Percentiles rank a stretch among this genome's conserved stretches.
Conservation (phyloP, 2,113 vertebrate species). For the Hippocampus mohnikei region DNA sequence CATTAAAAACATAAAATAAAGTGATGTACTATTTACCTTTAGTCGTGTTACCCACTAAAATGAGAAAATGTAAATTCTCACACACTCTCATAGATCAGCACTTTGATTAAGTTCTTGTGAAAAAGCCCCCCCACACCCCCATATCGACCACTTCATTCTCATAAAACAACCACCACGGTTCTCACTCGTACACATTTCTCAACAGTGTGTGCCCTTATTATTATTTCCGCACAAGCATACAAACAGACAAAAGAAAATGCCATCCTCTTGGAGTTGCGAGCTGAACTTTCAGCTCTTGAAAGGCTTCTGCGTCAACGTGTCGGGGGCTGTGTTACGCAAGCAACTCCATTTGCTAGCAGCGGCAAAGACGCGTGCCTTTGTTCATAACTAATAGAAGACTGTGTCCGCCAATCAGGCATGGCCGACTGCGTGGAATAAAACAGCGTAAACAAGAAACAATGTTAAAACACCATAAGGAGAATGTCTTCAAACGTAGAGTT, state of each 20-base stretch:
- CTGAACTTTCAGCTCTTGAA: slow-evolving; percentile 28
- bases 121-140: neutral
- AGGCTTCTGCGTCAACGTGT: slow-evolving; percentile 30
- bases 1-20: too few relatives aligned
- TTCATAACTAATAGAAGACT: slow-evolving; percentile 71
- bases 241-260: neutral
- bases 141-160: too few relatives aligned
- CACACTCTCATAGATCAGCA: too few relatives aligned
- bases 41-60: too few relatives aligned
- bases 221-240: neutral
- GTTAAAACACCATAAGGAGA: slow-evolving; percentile 28
- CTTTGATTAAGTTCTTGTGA: neutral
- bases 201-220: neutral
- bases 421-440: slow-evolving; percentile 53
- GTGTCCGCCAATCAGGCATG: slow-evolving; percentile 64
- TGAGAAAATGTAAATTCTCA: too few relatives aligned
- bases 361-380: slow-evolving; percentile 60
- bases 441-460: slow-evolving; percentile 36
- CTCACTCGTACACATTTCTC: neutral
- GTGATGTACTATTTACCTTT: too few relatives aligned
- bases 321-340: slow-evolving; percentile 61
- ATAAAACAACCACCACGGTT: neutral
- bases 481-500: slow-evolving; percentile 1
- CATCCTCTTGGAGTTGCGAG: neutral
- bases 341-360: slow-evolving; percentile 53